Percentiles rank a stretch among this genome's conserved stretches.
phyloP scores from a whole-genome alignment of 2,113 vertebrate species.

The Eubucco bourcierii region DNA sequence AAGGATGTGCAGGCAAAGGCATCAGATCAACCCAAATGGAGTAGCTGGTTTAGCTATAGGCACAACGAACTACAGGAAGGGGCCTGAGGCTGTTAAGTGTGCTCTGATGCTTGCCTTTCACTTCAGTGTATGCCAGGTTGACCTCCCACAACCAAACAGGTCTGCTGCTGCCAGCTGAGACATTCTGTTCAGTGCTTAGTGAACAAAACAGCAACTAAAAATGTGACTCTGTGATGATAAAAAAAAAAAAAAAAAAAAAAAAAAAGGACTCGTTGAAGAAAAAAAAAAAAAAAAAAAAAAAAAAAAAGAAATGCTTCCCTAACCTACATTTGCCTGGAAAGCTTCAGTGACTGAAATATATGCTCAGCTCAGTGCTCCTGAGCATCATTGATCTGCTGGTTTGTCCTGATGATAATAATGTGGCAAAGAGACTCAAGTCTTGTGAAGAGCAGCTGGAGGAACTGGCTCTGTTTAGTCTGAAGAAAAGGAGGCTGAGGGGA shows the following conservation, averaged over 20 bases:
- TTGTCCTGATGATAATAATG: not conserved
- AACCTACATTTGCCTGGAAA: not conserved
- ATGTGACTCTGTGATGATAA: not conserved
- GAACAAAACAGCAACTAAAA: not conserved
- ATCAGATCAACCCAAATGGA: not conserved
- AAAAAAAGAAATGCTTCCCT: not conserved
- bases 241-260: too few species aligned
- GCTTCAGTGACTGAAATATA: not conserved
- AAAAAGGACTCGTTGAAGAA: too few species aligned
- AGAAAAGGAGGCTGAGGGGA: too few species aligned
- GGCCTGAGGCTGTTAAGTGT: too few species aligned
- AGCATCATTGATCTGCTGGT: not conserved
- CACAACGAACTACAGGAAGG: not conserved
- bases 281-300: not conserved
- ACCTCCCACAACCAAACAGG: not conserved
- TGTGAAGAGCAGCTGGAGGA: too few species aligned
- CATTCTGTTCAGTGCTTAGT: not conserved
- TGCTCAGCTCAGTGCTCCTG: not conserved
- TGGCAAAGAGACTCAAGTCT: not conserved
- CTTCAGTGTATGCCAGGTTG: accelerated
- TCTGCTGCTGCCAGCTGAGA: not conserved
- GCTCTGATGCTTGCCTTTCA: not conserved
- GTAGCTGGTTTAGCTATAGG: not conserved
- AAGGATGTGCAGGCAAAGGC: not conserved
- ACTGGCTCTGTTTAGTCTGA: too few species aligned